phyloP scores from a whole-genome alignment of 2,888 invertebrate species.

The Zaprionus lineosus region DNA sequence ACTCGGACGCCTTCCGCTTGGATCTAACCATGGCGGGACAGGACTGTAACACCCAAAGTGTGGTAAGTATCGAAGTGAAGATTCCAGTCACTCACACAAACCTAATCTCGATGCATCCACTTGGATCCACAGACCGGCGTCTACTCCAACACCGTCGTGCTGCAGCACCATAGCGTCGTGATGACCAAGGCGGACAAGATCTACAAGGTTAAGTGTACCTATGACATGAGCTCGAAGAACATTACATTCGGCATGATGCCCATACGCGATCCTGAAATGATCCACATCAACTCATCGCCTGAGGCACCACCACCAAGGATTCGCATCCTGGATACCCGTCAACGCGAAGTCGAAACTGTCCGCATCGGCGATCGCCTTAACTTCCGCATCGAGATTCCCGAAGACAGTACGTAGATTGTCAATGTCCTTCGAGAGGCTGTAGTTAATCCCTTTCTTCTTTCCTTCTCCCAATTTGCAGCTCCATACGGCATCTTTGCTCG shows the following conservation, averaged over 20 bases:
- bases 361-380: conserved; percentile 96
- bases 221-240: conserved; percentile 97
- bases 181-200: conserved; percentile 98
- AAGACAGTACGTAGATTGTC: conserved; percentile 90
- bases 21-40: conserved; percentile 97
- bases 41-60: conserved; percentile 97
- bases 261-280: conserved; percentile 97
- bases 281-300: conserved; percentile 96
- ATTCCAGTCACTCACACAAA: not conserved
- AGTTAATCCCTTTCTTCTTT: conserved; percentile 16
- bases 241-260: conserved; percentile 99
- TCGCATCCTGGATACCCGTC: conserved; percentile 92
- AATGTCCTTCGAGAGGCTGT: too few species aligned
- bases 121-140: conserved; percentile 91
- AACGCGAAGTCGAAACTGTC: conserved; percentile 95
- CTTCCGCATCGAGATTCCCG: conserved; percentile 97
- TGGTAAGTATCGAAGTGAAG: conserved; percentile 88
- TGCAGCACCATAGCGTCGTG: conserved; percentile 97
- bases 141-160: conserved; percentile 96
- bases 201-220: conserved; percentile 97
- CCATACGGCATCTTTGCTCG: conserved; percentile 97
- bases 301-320: conserved; percentile 97
- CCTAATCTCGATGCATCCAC: not conserved
- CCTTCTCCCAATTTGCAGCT: conserved; percentile 89
- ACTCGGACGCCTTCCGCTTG: conserved; percentile 94